These are phyloP conservation scores for Chrysolina oricalcia DNA, from an alignment of 2,888 invertebrate genomes.

Conservation along the genomic window DNA sequence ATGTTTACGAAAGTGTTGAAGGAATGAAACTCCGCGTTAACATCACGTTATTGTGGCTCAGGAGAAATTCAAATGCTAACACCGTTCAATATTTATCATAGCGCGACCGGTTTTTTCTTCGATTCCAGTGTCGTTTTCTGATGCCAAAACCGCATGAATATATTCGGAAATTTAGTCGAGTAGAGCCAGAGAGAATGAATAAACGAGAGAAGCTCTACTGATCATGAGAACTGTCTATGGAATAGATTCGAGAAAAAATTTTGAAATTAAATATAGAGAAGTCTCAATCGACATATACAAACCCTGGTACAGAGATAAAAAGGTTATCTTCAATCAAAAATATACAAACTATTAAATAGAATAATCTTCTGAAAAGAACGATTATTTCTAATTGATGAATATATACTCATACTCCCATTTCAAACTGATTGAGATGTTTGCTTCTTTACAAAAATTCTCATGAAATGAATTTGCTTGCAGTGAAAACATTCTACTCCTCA, in stretches of 20 bases:
- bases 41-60: slow-evolving; percentile 69
- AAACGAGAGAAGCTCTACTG: not conserved
- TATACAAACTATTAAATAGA: too few relatives aligned
- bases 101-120: slow-evolving; percentile 31
- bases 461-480: too few relatives aligned
- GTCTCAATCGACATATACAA: too few relatives aligned
- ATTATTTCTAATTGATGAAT: too few relatives aligned
- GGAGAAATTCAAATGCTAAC: slow-evolving; percentile 70
- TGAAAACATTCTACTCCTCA: too few relatives aligned
- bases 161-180: not conserved
- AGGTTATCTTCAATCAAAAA: too few relatives aligned
- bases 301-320: too few relatives aligned
- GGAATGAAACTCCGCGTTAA: slow-evolving; percentile 67
- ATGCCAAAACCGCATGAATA: slow-evolving; percentile 27
- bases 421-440: too few relatives aligned
- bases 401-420: too few relatives aligned
- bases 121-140: slow-evolving; percentile 3
- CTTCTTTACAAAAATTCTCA: too few relatives aligned
- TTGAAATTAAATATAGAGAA: too few relatives aligned
- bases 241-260: not conserved
- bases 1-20: slow-evolving; percentile 67
- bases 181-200: not conserved
- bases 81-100: slow-evolving; percentile 67
- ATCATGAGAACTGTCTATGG: not conserved
- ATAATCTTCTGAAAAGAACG: too few relatives aligned